Evolutionary conservation across 2,797 vertebrate genomes (phyloP).

Genomic region (Chanos chanos): DNA sequence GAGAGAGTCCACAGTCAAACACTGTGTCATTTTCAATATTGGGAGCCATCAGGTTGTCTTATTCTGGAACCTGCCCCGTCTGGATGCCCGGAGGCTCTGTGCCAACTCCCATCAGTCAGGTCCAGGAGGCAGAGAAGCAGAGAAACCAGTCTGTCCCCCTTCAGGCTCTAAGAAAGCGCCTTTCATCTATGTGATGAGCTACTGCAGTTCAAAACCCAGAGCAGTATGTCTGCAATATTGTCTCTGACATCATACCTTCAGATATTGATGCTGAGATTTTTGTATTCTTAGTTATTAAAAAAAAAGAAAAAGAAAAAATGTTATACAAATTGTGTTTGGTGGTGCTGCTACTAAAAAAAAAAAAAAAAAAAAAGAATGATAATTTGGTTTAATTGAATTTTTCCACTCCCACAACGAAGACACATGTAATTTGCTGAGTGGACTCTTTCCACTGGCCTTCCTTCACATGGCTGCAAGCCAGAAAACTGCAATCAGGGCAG

Average conservation of each 20-base stretch:
- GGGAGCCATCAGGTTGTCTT: constrained; percentile 1
- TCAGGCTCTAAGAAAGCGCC: background rate
- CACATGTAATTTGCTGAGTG: constrained; percentile 51
- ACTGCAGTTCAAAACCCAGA: constrained; percentile 1
- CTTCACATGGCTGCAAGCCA: constrained; percentile 51
- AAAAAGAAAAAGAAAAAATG: constrained; percentile 43
- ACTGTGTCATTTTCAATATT: constrained; percentile 22
- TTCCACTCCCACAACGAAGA: constrained; percentile 34
- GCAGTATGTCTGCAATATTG: constrained; percentile 6
- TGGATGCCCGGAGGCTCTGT: background rate
- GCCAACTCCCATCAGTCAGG: constrained; percentile 28
- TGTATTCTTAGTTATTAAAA: constrained; percentile 44
- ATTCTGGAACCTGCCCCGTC: background rate
- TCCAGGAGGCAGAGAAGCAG: constrained; percentile 12
- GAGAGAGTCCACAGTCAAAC: constrained; percentile 37
- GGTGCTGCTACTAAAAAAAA: constrained; percentile 35
- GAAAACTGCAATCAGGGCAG: constrained; percentile 18
- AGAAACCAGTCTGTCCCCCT: background rate
- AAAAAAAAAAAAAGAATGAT: constrained; percentile 41
- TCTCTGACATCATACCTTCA: constrained; percentile 18
- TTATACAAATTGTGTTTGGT: constrained; percentile 44
- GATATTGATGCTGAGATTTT: constrained; percentile 30
- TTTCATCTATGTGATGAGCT: background rate
- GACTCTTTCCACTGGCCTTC: constrained; percentile 63
- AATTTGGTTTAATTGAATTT: constrained; percentile 45